phyloP scores from a whole-genome alignment of 64 coral and sea anemone genomes.

The Actinia equina region DNA sequence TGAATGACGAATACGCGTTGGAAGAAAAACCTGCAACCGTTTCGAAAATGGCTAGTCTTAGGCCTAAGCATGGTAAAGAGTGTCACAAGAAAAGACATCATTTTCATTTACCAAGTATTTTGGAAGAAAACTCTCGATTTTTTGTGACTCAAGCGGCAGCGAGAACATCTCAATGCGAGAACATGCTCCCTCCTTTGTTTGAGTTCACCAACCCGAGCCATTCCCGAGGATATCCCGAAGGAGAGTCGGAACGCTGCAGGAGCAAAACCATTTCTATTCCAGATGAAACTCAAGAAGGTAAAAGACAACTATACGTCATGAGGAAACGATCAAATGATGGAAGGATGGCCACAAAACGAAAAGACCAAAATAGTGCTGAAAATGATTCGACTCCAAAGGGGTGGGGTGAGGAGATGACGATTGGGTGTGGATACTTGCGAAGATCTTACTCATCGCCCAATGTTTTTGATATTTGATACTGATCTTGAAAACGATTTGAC shows the following conservation, averaged over 20 bases:
- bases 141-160: not conserved
- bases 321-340: not conserved
- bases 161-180: not conserved
- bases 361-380: not conserved
- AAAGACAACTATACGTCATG: not conserved
- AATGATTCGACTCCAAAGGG: not conserved
- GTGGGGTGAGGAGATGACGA: not conserved
- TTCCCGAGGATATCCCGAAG: not conserved
- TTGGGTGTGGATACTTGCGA: not conserved
- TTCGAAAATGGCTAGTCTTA: not conserved
- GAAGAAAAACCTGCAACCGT: not conserved
- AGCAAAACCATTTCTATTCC: not conserved
- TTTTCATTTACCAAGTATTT: conserved; percentile 21
- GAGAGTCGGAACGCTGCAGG: not conserved
- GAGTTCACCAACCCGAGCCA: not conserved
- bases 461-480: not conserved
- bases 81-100: not conserved
- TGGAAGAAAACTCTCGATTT: not conserved
- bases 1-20: not conserved
- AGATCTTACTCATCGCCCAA: conserved; percentile 11
- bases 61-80: not conserved
- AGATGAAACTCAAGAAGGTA: not conserved
- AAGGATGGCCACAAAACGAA: not conserved
- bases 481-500: not conserved
- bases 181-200: not conserved